A percentile compares a stretch with the other conserved stretches of the same genome.
phyloP scores from a whole-genome alignment of 2,888 invertebrate species.

The Diogma glabrata region DNA sequence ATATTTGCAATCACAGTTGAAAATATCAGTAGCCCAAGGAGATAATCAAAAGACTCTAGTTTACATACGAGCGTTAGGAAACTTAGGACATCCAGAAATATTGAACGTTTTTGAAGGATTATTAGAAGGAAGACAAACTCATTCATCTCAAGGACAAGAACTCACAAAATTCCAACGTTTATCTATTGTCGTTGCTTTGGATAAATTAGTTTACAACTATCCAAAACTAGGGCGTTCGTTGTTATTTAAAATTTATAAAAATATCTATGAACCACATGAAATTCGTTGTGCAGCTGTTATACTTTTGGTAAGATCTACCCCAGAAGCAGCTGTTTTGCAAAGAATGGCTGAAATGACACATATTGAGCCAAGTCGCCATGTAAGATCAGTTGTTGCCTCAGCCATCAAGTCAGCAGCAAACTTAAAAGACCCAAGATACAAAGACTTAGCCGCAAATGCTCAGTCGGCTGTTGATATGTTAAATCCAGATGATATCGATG shows the following conservation, averaged over 20 bases:
- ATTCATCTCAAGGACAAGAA: too few species aligned
- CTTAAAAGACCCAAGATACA: slow-evolving; percentile 36
- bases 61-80: slow-evolving; percentile 53
- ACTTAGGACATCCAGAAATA: slow-evolving; percentile 49
- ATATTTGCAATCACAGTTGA: slow-evolving; percentile 42
- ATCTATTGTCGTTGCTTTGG: slow-evolving; percentile 47
- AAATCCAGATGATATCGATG: neutral
- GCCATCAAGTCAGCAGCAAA: slow-evolving; percentile 44
- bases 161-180: slow-evolving; percentile 50
- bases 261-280: slow-evolving; percentile 51
- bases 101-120: slow-evolving; percentile 51
- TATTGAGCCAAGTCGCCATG: slow-evolving; percentile 48
- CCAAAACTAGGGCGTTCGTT: slow-evolving; percentile 45
- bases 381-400: slow-evolving; percentile 53
- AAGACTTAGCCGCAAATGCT: slow-evolving; percentile 37
- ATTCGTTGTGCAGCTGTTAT: slow-evolving; percentile 52
- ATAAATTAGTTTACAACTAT: slow-evolving; percentile 38
- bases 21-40: slow-evolving; percentile 40
- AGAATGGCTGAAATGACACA: slow-evolving; percentile 58
- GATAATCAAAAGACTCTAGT: slow-evolving; percentile 47
- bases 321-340: slow-evolving; percentile 51
- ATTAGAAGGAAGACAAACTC: slow-evolving; percentile 42
- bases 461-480: slow-evolving; percentile 5
- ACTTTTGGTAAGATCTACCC: slow-evolving; percentile 46
- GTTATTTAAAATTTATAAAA: slow-evolving; percentile 53